Base-by-base conservation (phyloP, 2,888 invertebrate species). In the Orthosia gracilis region DNA sequence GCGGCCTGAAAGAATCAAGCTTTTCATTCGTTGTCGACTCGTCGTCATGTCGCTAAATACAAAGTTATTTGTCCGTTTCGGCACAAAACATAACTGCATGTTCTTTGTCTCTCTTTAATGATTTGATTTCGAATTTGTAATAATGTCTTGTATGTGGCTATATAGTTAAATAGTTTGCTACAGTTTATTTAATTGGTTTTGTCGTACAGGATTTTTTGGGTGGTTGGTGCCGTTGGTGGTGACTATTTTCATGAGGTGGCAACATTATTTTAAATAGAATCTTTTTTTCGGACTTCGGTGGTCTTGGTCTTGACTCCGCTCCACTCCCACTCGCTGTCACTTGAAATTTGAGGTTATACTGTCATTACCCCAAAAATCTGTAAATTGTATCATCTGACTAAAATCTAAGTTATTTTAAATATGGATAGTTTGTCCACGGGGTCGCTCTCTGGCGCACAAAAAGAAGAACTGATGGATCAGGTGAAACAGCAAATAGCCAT, bases 401-500 rank as follows among this genome's bases (percentile, higher is more conserved):
- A 66, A 75, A 69, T 76, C 70, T 75, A 76, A 78, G 62, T 61
- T 78, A 73, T 62, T 77, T 72, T 79, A 73, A 93, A 84, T 90
- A 97, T 97, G 97, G 97, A 97, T 92, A 93, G 97, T 4, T 91
- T 97, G 85, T 92, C 97, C 72, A 91, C 95, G 58, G 97, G 97
- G 77, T 95, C 95, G 76, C 94, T 98, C 83, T 96, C 97, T 26
- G 97, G 97, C 21, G 94, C 97, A 59, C 98, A 99, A 92, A 98
- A 98, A 92, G 98, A 98, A 87, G 98, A 99, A 90, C 95, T 99
- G 76, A 99, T 99, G 98, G 98, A 99, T 88, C 98, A 99, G 96
- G 98, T 99, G 47, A 99, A 99, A 94, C 99, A 99, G 94, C 99
- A 99, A 97, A 98, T 99, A 76, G 99, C 99, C 0, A 97, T 99